A percentile compares a stretch with the other conserved stretches of the same genome.
Conservation (phyloP, 2,888 invertebrate species). For the Eurois occulta region DNA sequence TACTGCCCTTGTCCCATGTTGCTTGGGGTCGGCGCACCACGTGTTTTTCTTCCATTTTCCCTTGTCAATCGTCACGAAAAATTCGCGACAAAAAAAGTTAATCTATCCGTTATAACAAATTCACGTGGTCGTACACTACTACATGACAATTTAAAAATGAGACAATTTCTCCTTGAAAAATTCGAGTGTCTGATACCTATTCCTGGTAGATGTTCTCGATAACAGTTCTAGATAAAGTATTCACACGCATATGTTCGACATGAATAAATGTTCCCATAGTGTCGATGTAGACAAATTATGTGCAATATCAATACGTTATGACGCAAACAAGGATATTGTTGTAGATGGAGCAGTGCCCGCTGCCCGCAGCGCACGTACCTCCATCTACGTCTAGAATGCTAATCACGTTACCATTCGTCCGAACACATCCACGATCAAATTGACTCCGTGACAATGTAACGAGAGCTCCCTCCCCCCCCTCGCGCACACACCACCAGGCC, state of each 20-base stretch:
- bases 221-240: constrained; percentile 37
- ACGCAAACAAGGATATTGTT: constrained; percentile 79
- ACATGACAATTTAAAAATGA: neutral
- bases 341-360: constrained; percentile 75
- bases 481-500: constrained; percentile 39
- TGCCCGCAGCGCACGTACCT: constrained; percentile 85
- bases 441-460: constrained; percentile 74
- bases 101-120: neutral
- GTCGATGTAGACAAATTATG: constrained; percentile 70
- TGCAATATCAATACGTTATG: constrained; percentile 76
- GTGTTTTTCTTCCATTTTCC: too few species aligned
- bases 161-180: neutral
- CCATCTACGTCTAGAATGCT: constrained; percentile 85
- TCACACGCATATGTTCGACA: constrained; percentile 55
- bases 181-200: neutral
- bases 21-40: too few species aligned
- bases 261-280: constrained; percentile 62
- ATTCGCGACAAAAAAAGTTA: neutral
- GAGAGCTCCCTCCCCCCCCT: constrained; percentile 74
- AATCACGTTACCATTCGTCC: constrained; percentile 83
- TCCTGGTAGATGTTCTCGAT: constrained; percentile 26
- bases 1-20: too few species aligned
- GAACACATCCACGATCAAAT: constrained; percentile 80
- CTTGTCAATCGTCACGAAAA: neutral
- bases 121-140: neutral